These are phyloP conservation scores for Rhinatrema bivittatum DNA, from an alignment of 2,797 vertebrate species.

Conservation along the genomic window DNA sequence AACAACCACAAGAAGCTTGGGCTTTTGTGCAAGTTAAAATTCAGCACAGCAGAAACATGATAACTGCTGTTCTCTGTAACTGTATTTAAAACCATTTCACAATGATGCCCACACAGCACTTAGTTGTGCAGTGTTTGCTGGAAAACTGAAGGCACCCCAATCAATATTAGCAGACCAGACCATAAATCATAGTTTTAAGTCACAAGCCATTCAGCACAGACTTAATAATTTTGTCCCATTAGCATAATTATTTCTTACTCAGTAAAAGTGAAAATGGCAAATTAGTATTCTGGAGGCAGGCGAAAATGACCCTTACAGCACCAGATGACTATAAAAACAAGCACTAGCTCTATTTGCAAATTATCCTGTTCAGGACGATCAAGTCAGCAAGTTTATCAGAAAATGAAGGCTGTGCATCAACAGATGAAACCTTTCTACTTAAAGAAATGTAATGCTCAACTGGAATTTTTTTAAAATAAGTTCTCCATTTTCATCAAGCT, in stretches of 20 bases:
- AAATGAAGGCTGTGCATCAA: constrained; percentile 13
- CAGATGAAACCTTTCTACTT: too few species aligned
- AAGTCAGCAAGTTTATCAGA: constrained; percentile 10
- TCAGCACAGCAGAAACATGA: background rate
- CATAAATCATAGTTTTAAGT: constrained; percentile 3
- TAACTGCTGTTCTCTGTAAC: background rate
- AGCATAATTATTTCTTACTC: constrained; percentile 29
- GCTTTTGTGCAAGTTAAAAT: too few species aligned
- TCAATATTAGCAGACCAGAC: too few species aligned
- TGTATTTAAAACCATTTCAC: background rate
- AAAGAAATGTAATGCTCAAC: too few species aligned
- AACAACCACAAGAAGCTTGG: too few species aligned
- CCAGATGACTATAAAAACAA: constrained; percentile 29
- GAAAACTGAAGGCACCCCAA: constrained; percentile 10
- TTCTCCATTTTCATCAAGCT: too few species aligned
- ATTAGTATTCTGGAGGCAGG: constrained; percentile 13
- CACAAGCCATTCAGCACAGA: background rate
- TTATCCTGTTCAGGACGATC: constrained; percentile 10
- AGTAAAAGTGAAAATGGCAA: constrained; percentile 26
- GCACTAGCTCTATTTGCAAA: constrained; percentile 19
- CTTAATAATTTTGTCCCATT: constrained; percentile 14
- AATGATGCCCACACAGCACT: background rate
- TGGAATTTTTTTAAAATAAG: too few species aligned
- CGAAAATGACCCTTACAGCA: constrained; percentile 18
- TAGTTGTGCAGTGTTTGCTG: constrained; percentile 7